Evolutionary conservation across 2,797 vertebrate genomes (phyloP), one percentile per base, ranked within the genome.

Genomic region (Acrossocheilus wenchowensis): DNA sequence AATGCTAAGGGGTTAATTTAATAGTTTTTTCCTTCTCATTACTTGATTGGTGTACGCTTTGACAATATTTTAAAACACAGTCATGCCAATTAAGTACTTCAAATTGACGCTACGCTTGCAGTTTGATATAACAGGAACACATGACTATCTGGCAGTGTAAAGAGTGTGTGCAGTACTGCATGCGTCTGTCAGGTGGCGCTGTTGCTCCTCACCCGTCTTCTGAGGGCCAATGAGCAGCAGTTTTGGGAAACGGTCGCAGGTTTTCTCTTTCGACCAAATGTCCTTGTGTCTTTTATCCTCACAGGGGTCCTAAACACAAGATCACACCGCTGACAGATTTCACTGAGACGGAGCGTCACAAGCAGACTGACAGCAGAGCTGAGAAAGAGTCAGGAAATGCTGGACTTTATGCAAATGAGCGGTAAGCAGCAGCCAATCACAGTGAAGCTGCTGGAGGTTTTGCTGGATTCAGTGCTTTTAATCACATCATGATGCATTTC

Each of bases 241-340:
- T 92, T 96, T 97, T 62, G 96, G 96, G 68, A 97, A 95, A 52
- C 96, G 93, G 92, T 97, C 96, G 78, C 96, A 97, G 0, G 96
- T 97, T 92, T 97, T 97, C 93, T 97, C 96, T 92, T 97, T 97
- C 26, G 96, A 97, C 96, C 96, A 97, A 91, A 97, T 97, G 90
- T 97, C 96, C 90, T 97, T 97, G 92, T 97, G 96, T 73, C 96
- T 94, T 92, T 97, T 97, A 89, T 97, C 96, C 78, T 97, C 96
- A 85, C 96, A 97, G 82, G 96, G 96, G 88, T 97, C 97, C 96
- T 50, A 74, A n/a, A 79, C 41, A 81, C 62, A 89, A 26, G 7
- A 34, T n/a, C 73, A 83, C 11, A 23, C 64, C 64, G 2, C 43
- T 52, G 15, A 75, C 26, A 75, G n/a, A 34, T 52, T 48, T 15